Evolutionary conservation across 2,888 invertebrate species (phyloP), one percentile per base, ranked within the genome.

Genomic region (Resseliella maxima): DNA sequence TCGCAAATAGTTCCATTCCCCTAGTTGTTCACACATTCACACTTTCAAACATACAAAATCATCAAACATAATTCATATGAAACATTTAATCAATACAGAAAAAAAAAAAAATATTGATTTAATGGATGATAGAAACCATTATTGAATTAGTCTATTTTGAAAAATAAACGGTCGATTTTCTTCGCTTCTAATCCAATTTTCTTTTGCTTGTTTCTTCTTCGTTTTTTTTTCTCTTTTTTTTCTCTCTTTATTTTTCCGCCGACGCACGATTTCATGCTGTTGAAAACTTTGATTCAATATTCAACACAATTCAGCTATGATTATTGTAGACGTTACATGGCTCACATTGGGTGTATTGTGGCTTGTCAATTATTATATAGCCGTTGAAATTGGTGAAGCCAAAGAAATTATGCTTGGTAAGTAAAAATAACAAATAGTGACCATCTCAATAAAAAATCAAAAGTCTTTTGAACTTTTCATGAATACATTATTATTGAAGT

Each of bases 351-450:
- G 95, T 87, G 93, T 95, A 87, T 92, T 94, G 87, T 96, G 96
- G 96, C 90, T 95, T 87, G 92, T 92, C 46, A 92, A 93, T 88
- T 94, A 94, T 90, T 96, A 95, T 90, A 91, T 93, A 88, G 92
- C 92, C 87, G 95, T 95, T 90, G 93, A 94, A 86, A 92, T 94
- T 87, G 93, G 94, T 88, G 93, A 93, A 89, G 94, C 94, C 87
- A 95, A 95, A 90, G 94, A 95, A 90, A 93, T 94, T 88, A 93
- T 95, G 89, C 92, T 96, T 90, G 95, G 96, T 95, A 92, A 92
- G 92, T 90, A 86, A 72, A 72, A 72, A 24, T 5, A n/a, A 12
- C 6, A 27, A n/a, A n/a, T n/a, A n/a, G n/a, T n/a, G n/a, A n/a
- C n/a, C n/a, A n/a, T n/a, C n/a, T n/a, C n/a, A n/a, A n/a, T n/a